Evolutionary conservation across 1,140 invertebrate genomes (phyloP).

Genomic region (Drosophila gunungcola): DNA sequence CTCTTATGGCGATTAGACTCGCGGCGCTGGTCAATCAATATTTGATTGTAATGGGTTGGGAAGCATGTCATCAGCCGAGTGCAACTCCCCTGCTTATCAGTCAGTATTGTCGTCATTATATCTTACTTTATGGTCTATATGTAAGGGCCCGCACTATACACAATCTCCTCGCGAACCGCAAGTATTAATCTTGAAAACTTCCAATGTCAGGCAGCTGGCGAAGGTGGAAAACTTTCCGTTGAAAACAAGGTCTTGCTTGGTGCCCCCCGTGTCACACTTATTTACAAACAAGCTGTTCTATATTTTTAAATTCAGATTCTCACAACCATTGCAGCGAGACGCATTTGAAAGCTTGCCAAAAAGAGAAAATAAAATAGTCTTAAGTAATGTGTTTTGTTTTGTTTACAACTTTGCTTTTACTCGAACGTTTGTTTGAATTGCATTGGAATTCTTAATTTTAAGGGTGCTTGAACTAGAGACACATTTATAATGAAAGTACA

Average conservation of each 20-base stretch:
- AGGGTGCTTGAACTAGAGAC: slow-evolving; percentile 11
- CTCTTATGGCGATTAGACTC: slow-evolving; percentile 17
- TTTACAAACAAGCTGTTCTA: slow-evolving; percentile 38
- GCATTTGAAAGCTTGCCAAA: slow-evolving; percentile 31
- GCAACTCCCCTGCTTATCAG: slow-evolving; percentile 1
- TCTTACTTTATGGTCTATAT: slow-evolving; percentile 3
- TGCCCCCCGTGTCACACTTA: slow-evolving; percentile 20
- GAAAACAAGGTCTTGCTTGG: slow-evolving; percentile 40
- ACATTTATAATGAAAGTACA: slow-evolving; percentile 31
- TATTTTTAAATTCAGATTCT: slow-evolving; percentile 27
- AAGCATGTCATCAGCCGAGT: slow-evolving; percentile 1
- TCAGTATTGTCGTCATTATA: background rate
- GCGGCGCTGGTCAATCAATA: slow-evolving; percentile 28
- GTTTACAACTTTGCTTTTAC: slow-evolving; percentile 45
- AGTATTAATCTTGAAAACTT: slow-evolving; percentile 36
- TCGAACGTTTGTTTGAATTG: slow-evolving; percentile 45
- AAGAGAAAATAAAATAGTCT: slow-evolving; percentile 16
- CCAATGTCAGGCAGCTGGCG: slow-evolving; percentile 30
- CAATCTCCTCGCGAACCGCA: slow-evolving; percentile 1
- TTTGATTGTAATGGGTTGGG: slow-evolving; percentile 20
- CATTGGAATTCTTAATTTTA: slow-evolving; percentile 31
- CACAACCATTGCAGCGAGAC: slow-evolving; percentile 11
- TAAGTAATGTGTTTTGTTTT: slow-evolving; percentile 28
- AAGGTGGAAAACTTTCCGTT: slow-evolving; percentile 50
- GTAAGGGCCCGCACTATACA: background rate